Percentiles rank a stretch among this genome's conserved stretches.
Evolutionary conservation across 2,113 vertebrate species (phyloP).

Genomic region (Chroicocephalus ridibundus): DNA sequence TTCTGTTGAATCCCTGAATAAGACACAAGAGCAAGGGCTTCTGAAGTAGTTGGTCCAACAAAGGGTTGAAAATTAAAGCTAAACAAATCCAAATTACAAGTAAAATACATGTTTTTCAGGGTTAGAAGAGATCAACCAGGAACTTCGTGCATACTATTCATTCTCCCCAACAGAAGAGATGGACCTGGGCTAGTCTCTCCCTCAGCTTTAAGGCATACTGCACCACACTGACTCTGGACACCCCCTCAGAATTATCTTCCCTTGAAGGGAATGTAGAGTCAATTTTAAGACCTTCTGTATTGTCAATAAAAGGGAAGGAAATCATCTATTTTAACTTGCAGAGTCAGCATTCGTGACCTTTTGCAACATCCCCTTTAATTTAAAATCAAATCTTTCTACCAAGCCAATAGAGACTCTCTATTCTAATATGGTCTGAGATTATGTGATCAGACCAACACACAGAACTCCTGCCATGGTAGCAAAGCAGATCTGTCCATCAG

Average conservation of each 20-base stretch:
- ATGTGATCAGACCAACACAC: not conserved
- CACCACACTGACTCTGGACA: not conserved
- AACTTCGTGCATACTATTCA: not conserved
- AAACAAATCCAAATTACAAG: not conserved
- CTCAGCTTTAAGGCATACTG: not conserved
- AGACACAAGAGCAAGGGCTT: not conserved
- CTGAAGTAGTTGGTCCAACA: not conserved
- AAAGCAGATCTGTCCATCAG: not conserved
- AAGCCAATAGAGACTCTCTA: not conserved
- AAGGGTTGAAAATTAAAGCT: not conserved
- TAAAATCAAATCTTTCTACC: not conserved
- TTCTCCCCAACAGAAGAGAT: not conserved
- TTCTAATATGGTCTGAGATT: not conserved
- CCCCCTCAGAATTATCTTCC: not conserved
- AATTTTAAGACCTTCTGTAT: not conserved
- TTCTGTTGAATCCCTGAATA: not conserved
- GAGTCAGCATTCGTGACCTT: not conserved
- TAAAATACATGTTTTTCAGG: not conserved
- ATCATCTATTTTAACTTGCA: not conserved
- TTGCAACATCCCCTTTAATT: not conserved
- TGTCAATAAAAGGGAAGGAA: not conserved
- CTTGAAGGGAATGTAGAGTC: not conserved
- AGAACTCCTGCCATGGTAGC: not conserved
- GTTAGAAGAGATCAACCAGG: not conserved
- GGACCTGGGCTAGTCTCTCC: not conserved